phyloP scores from a whole-genome alignment of 2,113 vertebrate species.

The Grammomys surdaster region DNA sequence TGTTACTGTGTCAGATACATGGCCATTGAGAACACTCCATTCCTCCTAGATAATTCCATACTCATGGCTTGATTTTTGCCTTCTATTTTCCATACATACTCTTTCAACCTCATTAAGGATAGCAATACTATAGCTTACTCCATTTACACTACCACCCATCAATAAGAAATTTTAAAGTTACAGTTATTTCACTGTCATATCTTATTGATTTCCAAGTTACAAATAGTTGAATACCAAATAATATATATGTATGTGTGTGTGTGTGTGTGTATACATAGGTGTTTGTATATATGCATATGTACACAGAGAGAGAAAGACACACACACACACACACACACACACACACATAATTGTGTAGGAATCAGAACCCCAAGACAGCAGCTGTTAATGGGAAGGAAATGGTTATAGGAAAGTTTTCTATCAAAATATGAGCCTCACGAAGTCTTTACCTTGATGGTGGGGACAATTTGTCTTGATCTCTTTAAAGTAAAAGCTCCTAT shows the following conservation, averaged over 20 bases:
- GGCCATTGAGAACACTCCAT: neutral
- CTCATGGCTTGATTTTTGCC: neutral
- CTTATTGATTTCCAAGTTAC: neutral
- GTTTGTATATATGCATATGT: neutral
- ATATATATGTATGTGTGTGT: neutral
- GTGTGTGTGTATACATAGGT: neutral
- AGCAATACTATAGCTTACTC: neutral
- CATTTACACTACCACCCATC: neutral
- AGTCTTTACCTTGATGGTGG: conserved; percentile 38
- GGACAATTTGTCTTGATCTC: neutral
- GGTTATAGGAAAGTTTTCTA: conserved; percentile 46
- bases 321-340: neutral
- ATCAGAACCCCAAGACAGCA: neutral
- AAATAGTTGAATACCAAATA: neutral
- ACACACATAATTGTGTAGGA: neutral
- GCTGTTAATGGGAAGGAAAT: conserved; percentile 16
- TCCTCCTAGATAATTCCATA: neutral
- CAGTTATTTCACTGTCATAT: conserved; percentile 7
- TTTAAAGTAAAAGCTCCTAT: neutral
- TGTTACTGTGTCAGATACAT: neutral
- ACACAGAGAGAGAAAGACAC: neutral
- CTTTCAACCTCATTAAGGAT: neutral
- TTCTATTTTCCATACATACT: accelerated
- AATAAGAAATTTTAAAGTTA: neutral
- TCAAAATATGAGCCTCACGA: conserved; percentile 34